Evolutionary conservation across 2,888 invertebrate genomes (phyloP).

Genomic region (Andrena bucephala): DNA sequence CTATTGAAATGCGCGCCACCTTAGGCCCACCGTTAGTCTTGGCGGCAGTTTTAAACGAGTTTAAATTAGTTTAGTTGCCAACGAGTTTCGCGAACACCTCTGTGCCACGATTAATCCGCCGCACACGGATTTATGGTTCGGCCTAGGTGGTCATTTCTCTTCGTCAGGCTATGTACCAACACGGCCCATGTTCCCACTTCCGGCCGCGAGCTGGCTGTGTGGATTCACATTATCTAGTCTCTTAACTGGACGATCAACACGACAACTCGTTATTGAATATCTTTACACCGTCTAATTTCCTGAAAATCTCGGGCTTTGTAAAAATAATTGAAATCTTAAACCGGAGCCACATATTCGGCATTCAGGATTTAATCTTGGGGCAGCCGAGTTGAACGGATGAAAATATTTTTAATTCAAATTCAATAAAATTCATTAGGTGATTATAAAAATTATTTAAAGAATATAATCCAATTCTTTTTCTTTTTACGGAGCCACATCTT

Average conservation of each 20-base stretch:
- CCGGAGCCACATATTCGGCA: background rate
- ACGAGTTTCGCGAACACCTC: conserved; percentile 77
- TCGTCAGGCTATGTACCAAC: conserved; percentile 75
- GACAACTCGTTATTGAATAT: conserved; percentile 27
- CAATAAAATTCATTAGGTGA: too few relatives aligned
- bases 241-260: conserved; percentile 28
- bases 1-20: conserved; percentile 55
- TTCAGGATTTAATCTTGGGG: too few relatives aligned
- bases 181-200: conserved; percentile 52
- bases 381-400: too few relatives aligned
- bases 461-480: too few relatives aligned
- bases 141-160: conserved; percentile 80
- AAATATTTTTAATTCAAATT: too few relatives aligned
- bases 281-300: too few relatives aligned
- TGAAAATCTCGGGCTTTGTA: background rate
- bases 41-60: conserved; percentile 79
- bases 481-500: too few relatives aligned
- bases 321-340: conserved; percentile 6
- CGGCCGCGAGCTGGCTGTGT: conserved; percentile 53
- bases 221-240: conserved; percentile 57
- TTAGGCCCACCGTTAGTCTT: conserved; percentile 64
- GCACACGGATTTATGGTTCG: conserved; percentile 80
- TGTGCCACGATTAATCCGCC: conserved; percentile 80
- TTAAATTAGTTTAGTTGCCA: conserved; percentile 83
- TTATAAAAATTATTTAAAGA: too few relatives aligned